Conservation (phyloP, 2,888 invertebrate species). For the Agrotis ipsilon region DNA sequence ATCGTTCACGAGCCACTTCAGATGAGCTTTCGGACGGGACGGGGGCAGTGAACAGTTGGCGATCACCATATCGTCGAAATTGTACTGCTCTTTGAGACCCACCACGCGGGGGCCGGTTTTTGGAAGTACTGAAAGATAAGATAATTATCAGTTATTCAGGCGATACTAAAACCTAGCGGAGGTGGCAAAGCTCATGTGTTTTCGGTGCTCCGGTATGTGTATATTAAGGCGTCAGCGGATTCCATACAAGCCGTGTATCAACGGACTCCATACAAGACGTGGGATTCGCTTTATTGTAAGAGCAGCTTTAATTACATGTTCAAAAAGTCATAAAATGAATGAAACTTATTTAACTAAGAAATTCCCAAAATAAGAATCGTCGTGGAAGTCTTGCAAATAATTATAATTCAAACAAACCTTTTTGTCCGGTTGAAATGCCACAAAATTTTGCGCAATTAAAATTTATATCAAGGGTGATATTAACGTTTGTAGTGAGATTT, state of each 20-base stretch:
- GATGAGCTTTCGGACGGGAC: constrained; percentile 94
- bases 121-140: constrained; percentile 93
- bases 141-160: neutral
- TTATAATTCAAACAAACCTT: neutral
- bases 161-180: too few relatives aligned
- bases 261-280: too few relatives aligned
- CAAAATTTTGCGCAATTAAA: neutral
- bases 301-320: too few relatives aligned
- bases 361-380: neutral
- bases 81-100: constrained; percentile 95
- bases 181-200: too few relatives aligned
- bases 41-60: constrained; percentile 95
- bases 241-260: too few relatives aligned
- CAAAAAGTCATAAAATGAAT: neutral
- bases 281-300: too few relatives aligned
- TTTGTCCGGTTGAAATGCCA: neutral
- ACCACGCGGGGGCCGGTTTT: constrained; percentile 94
- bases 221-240: too few relatives aligned
- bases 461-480: neutral
- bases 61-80: constrained; percentile 93
- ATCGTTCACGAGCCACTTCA: constrained; percentile 96
- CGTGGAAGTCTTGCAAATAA: neutral
- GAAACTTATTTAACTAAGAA: neutral
- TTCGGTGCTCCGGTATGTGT: too few relatives aligned
- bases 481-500: neutral